Evolutionary conservation across 2,113 vertebrate species (phyloP), one percentile per base, ranked within the genome.

Genomic region (Atlantisia rogersi): DNA sequence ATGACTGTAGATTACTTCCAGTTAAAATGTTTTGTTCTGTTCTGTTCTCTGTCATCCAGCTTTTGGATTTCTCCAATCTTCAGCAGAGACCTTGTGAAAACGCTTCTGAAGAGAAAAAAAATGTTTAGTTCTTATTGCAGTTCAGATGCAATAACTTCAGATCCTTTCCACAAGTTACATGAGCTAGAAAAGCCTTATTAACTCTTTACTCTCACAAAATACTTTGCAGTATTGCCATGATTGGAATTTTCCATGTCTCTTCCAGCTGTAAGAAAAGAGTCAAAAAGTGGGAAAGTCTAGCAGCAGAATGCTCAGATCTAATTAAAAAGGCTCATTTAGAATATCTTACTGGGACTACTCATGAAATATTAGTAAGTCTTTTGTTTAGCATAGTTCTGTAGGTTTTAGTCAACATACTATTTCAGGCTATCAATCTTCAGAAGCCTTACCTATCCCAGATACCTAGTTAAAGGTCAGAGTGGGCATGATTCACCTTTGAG

Each of bases 401-500:
- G 50, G 32, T 78, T 90, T 85, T 19, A 42, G 78, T 68, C 6
- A 4, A 20, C 19, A 5, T 9, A 10, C 32, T 71, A 50, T 65
- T 25, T 53, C 15, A 69, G 77, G 19, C 58, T 64, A 7, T 17
- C 62, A 50, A 1, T 40, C 28, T 26, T n/a, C 39, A n/a, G 65
- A 52, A 86, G 71, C 35, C 63, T 29, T 83, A 12, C 58, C 79
- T 32, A 44, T 46, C 77, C 63, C 63, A 73, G 65, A n/a, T 89
- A 76, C 48, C 76, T 35, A 15, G 42, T 74, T 93, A 64, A 77
- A 95, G 88, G 83, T 92, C 82, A 77, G 79, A 73, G 84, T 86
- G 84, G 86, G 53, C 19, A 56, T 95, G 94, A 97, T 39, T 97
- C 97, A 97, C 52, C 77, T 3, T 25, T 35, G 76, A 92, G 75